Base-by-base conservation (phyloP, 2,113 vertebrate genomes). In the Turnix velox region DNA sequence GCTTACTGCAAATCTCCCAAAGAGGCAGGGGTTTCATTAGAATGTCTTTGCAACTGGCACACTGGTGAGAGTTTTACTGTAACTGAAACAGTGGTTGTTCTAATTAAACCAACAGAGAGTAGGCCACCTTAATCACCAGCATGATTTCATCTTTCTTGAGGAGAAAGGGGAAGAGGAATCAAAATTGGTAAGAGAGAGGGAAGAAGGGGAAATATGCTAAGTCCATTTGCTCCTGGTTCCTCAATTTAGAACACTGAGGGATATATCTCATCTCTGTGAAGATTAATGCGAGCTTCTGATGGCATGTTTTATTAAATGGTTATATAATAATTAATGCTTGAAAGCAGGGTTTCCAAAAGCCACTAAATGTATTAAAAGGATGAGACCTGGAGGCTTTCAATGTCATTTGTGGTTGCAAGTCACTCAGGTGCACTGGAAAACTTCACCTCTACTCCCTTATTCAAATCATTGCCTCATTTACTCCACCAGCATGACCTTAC, bases 391-490 rank as follows among this genome's bases (percentile, higher is more conserved):
- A 65, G 79, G 57, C 72, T 94, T 95, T 79, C 76, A 94, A 43
- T 52, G 46, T 39, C 72, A 62, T 90, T 89, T 92, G 31, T 51
- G 48, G 65, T 76, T 58, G n/a, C 28, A n/a, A 84, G 84, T 83
- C 84, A 84, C 52, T 58, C 78, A 91, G 90, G 71, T 95, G 67
- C 88, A 83, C 9, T 16, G 48, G 39, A 92, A 94, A 95, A 81
- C 43, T 71, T 84, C 90, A 84, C 91, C 91, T 90, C 59, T 90
- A 80, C 61, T 81, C 66, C 57, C 58, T 84, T 92, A 93, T 93
- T 94, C 67, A 94, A 96, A 95, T 92, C 74, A 87, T 43, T 37
- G 46, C 84, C 81, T 92, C 78, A 77, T 93, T 85, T 93, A 90
- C 58, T 84, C 54, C 67, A 52, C 39, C 72, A 79, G 58, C 37